Base-by-base conservation (phyloP, 2,797 vertebrate species). In the Setipinna tenuifilis region DNA sequence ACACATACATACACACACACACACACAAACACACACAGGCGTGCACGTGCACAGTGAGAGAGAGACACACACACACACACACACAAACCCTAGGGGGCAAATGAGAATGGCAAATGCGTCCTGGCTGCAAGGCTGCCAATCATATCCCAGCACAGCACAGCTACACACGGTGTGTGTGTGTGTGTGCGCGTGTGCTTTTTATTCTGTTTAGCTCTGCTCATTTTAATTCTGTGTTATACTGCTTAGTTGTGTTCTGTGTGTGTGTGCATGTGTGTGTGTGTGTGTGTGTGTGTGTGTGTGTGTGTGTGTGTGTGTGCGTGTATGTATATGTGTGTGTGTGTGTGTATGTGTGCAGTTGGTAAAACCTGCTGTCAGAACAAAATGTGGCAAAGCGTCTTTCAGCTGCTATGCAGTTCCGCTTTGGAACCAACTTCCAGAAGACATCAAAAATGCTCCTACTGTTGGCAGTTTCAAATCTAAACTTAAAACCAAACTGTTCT, bases 21-120 rank as follows among this genome's bases (percentile, higher is more conserved):
- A 71, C 31, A 82, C 71, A 83, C 86, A 80, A 86, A 80, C 85
- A 89, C 75, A 88, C 82, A 87, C 81, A 80, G 84, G 83, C 58
- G 85, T 35, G 83, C 65, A 85, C 81, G 62, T 65, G 65, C 71
- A 68, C 68, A 3, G 57, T 44, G 58, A 41, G 75, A 86, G 78
- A 86, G 57, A 84, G 48, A 81, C 61, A 85, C 59, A 83, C 62
- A 78, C 81, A 83, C 58, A 84, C 61, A 31, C 19, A 84, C 83
- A 88, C 59, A 87, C 85, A 83, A 84, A 71, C 61, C 61, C 21
- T 65, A 23, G 25, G 61, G 23, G 61, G 61, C 61, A 65, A 65
- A 65, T 65, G 61, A 65, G 21, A 65, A 65, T 65, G 61, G n/a
- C 61, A n/a, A 6, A 65, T 65, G 61, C 25, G 19, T n/a, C 61